Evolutionary conservation across 2,888 invertebrate genomes (phyloP), one percentile per base, ranked within the genome.

Genomic region (Nomada goodeniana): DNA sequence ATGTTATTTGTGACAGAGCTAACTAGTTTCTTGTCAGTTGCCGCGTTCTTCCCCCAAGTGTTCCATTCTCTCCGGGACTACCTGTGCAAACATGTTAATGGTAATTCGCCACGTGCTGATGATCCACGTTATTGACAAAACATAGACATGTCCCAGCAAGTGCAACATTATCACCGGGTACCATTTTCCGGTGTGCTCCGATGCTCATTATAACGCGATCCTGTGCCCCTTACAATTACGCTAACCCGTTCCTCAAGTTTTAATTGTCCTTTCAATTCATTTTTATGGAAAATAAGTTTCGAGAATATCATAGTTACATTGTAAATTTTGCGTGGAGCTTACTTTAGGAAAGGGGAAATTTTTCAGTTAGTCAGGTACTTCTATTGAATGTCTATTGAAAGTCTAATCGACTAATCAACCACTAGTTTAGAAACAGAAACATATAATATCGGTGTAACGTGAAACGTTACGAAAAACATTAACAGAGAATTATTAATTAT

Each of bases 11-110:
- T 83, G 72, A 70, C 76, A 68, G 57, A 64, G 82, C 60, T 44
- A 78, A 60, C 70, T 74, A 84, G 67, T 57, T 72, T 83, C 74
- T 85, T 80, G 71, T 74, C 88, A 64, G 61, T 71, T 26, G 57
- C 60, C 53, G 42, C 52, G 47, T 74, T 69, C 71, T 63, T 61
- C 72, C 83, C 36, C 83, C 67, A 57, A 26, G 65, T 52, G 72
- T 80, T 86, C 75, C 83, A 82, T 83, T 80, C 82, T 63, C 60
- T 79, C 80, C 74, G 65, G 67, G 73, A 42, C 71, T 76, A 86
- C 88, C 89, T 88, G 84, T 86, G 84, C 87, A 87, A 87, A 84
- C 83, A 83, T 87, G 87, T 88, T 89, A 88, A 88, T 86, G 44
- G 57, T 72, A 55, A 86, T 47, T 74, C 73, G 63, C 73, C 81